Evolutionary conservation across 2,113 vertebrate species (phyloP).

Genomic region (Cichladusa arquata): DNA sequence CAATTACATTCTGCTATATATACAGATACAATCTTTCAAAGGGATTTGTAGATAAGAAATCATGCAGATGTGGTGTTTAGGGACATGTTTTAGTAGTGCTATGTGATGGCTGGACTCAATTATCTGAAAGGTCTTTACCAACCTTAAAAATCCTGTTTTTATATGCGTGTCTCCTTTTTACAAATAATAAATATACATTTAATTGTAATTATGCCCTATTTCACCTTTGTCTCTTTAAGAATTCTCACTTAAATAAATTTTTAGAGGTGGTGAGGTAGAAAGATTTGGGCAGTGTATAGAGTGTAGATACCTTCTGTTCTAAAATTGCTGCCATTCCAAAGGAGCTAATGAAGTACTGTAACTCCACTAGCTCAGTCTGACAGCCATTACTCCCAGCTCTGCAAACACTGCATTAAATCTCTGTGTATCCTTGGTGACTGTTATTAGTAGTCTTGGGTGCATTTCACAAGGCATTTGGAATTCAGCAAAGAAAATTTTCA

Average conservation of each 20-base stretch:
- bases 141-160: not conserved
- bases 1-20: not conserved
- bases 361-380: conserved; percentile 14
- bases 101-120: not conserved
- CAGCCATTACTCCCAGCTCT: conserved; percentile 38
- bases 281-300: not conserved
- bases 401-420: conserved; percentile 52
- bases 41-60: not conserved
- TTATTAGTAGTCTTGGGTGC: conserved; percentile 37
- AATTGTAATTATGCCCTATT: not conserved
- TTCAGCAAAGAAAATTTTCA: conserved; percentile 46
- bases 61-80: not conserved
- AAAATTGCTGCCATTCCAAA: conserved; percentile 26
- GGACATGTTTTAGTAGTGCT: not conserved
- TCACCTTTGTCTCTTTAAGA: not conserved
- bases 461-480: conserved; percentile 49
- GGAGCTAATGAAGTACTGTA: conserved; percentile 38
- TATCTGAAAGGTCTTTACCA: not conserved
- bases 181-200: not conserved
- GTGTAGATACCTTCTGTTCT: not conserved
- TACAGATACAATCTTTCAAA: not conserved
- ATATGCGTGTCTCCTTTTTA: not conserved
- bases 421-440: conserved; percentile 62
- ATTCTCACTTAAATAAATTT: not conserved
- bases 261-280: accelerated